Evolutionary conservation across 2,888 invertebrate genomes (phyloP).

Genomic region (Glyphotaelius pellucidus): DNA sequence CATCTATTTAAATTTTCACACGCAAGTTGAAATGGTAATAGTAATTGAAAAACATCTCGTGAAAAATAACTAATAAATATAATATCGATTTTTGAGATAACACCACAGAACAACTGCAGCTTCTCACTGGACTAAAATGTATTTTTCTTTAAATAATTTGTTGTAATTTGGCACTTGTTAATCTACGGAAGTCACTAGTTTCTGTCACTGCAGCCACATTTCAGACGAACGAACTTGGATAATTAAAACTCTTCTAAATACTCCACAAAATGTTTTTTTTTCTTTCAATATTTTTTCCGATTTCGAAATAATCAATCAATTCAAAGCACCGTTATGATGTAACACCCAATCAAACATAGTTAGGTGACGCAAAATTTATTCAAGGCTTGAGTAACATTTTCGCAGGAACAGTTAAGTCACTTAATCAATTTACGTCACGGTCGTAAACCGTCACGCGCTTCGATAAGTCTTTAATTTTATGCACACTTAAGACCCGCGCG

Average conservation of each 20-base stretch:
- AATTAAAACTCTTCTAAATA: not conserved
- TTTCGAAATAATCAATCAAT: not conserved
- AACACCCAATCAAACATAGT: not conserved
- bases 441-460: slow-evolving; percentile 16
- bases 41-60: too few species aligned
- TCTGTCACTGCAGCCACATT: not conserved
- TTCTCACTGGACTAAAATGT: too few species aligned
- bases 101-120: too few species aligned
- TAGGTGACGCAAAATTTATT: not conserved
- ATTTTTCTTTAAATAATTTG: too few species aligned
- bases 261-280: not conserved
- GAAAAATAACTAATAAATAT: too few species aligned
- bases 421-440: slow-evolving; percentile 31
- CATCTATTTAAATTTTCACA: too few species aligned
- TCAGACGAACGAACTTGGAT: not conserved
- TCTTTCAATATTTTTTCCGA: not conserved
- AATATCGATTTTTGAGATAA: too few species aligned
- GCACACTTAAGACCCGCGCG: slow-evolving; percentile 6
- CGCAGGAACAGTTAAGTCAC: not conserved
- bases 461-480: slow-evolving; percentile 43
- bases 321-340: not conserved
- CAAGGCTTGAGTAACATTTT: not conserved
- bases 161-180: too few species aligned
- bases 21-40: too few species aligned
- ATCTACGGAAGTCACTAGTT: not conserved